A percentile compares a stretch with the other conserved stretches of the same genome.
phyloP scores from a whole-genome alignment of 2,797 vertebrate genomes.

The Scolopax rusticola region DNA sequence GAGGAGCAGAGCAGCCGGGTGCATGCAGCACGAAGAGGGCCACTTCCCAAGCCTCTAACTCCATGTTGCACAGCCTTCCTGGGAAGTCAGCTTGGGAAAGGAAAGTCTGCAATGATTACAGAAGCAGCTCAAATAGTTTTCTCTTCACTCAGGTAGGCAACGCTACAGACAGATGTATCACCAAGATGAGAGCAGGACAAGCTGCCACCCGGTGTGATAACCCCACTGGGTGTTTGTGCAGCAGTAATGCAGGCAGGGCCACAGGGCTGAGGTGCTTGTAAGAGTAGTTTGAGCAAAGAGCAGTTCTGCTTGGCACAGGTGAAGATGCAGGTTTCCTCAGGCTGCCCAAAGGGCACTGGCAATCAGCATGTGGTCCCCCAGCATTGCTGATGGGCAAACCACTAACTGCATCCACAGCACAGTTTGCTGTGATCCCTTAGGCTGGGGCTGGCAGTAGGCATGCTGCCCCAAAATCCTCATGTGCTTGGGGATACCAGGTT shows the following conservation, averaged over 20 bases:
- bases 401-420: accelerated
- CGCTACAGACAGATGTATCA: neutral
- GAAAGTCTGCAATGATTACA: neutral
- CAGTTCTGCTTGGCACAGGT: neutral
- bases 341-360: neutral
- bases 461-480: neutral
- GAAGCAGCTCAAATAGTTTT: neutral
- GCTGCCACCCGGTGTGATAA: accelerated
- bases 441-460: neutral
- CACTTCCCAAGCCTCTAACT: neutral
- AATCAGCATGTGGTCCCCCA: neutral
- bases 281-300: neutral
- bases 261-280: neutral
- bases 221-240: neutral
- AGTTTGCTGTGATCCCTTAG: neutral
- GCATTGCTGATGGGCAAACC: neutral
- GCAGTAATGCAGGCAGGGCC: neutral
- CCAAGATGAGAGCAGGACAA: neutral
- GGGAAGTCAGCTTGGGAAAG: neutral
- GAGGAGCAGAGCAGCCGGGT: neutral
- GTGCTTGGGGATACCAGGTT: neutral
- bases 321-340: neutral
- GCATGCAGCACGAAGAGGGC: neutral
- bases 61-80: neutral
- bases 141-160: neutral